Evolutionary conservation across 2,113 vertebrate genomes (phyloP).

Genomic region (Pardalotus punctatus): DNA sequence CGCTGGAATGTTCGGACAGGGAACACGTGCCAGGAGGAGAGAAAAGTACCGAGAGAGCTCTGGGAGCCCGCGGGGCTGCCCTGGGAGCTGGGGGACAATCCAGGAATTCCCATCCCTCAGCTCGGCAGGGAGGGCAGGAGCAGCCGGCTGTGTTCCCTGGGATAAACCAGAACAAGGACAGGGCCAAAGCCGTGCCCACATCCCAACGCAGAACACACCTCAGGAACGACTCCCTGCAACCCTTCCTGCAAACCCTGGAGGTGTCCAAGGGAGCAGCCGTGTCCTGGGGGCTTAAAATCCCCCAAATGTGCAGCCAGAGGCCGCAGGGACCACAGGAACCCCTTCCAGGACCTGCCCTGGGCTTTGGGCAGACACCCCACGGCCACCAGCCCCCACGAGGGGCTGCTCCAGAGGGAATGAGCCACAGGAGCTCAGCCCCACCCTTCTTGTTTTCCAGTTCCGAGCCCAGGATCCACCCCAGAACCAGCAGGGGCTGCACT

Average conservation of each 20-base stretch:
- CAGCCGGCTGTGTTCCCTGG: fast-evolving
- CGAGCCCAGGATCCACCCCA: not conserved
- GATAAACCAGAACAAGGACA: not conserved
- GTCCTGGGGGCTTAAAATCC: not conserved
- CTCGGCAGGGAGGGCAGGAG: not conserved
- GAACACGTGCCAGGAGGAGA: not conserved
- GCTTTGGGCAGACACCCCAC: fast-evolving
- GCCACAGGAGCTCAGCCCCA: not conserved
- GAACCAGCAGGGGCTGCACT: not conserved
- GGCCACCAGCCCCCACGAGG: not conserved
- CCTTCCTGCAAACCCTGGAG: not conserved
- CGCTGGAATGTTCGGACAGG: not conserved
- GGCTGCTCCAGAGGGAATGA: not conserved
- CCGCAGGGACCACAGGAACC: not conserved
- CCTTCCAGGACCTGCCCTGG: fast-evolving
- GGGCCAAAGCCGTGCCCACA: not conserved
- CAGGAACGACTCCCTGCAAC: fast-evolving
- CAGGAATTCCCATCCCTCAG: not conserved
- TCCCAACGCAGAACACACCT: not conserved
- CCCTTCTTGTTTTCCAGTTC: not conserved
- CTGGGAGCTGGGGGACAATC: not conserved
- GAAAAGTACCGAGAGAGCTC: not conserved
- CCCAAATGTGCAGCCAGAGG: not conserved
- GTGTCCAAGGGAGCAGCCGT: not conserved
- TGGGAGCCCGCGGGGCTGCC: fast-evolving